phyloP scores from a whole-genome alignment of 2,113 vertebrate genomes.

The Kryptolebias marmoratus region DNA sequence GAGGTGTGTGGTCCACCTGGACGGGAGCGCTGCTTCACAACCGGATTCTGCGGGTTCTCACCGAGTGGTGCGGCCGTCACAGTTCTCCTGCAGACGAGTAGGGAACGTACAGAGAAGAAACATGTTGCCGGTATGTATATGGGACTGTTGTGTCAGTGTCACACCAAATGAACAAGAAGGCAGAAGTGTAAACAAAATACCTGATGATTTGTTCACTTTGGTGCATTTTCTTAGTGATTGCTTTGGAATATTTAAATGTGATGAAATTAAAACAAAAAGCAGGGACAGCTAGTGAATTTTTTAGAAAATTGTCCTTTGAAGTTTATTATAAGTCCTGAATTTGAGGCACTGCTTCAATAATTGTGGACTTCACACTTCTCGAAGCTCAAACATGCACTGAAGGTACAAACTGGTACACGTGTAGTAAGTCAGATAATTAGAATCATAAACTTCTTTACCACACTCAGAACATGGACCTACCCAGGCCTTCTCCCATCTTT shows the following conservation, averaged over 20 bases:
- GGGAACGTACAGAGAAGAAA: not conserved
- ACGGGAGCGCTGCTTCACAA: conserved; percentile 30
- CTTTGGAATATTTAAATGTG: not conserved
- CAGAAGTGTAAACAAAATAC: too few species aligned
- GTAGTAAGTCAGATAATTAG: not conserved
- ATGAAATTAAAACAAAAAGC: not conserved
- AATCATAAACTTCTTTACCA: not conserved
- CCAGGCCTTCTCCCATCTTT: conserved; percentile 88
- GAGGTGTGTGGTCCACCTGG: conserved; percentile 41
- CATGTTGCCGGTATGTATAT: not conserved
- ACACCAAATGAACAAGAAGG: too few species aligned
- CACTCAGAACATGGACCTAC: conserved; percentile 73
- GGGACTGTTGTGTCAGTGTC: not conserved
- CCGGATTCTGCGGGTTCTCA: conserved; percentile 49
- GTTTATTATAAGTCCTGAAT: too few species aligned
- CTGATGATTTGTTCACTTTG: too few species aligned
- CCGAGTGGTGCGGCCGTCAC: conserved; percentile 72
- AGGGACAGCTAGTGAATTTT: too few species aligned
- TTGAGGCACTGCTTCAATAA: too few species aligned
- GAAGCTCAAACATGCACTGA: conserved; percentile 29
- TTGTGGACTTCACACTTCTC: too few species aligned
- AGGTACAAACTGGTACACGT: conserved; percentile 9
- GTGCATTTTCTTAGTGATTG: too few species aligned
- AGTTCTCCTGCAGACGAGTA: conserved; percentile 74
- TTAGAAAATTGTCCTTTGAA: too few species aligned